Base-by-base conservation (phyloP, 2,113 vertebrate species). In the Vireo altiloquus region DNA sequence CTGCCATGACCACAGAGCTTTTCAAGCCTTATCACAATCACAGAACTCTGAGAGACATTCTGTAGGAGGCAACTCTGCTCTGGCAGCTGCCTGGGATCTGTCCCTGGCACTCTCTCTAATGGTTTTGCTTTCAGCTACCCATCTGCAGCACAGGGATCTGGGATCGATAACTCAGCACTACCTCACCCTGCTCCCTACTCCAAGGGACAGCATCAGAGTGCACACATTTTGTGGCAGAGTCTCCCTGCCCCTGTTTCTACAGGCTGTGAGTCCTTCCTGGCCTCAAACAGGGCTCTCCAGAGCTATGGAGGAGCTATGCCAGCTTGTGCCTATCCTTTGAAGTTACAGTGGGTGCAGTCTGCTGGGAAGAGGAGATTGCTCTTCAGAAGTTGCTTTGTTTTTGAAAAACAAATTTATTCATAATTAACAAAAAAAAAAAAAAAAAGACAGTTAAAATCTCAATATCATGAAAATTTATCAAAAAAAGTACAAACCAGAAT, bases 161-260 rank as follows among this genome's bases (percentile, higher is more conserved):
- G 0, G 33, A 56, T 59, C 33, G 1, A 12, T 33, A 33, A 5
- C 50, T 31, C 76, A 82, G 53, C 60, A 60, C 57, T 27, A 30
- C 27, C 24, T 82, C 60, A 46, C 33, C 33, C 82, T 42, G 33
- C 39, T 60, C 35, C 27, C 30, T 6, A 0, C 6, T 0, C 76
- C 11, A 2, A 49, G 17, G 24, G 14, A 7, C 4, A 40, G 39
- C 6, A 1, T 11, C 65, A 46, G 15, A 5, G 1, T 3, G 8
- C 42, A 15, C 37, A 8, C 7, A 0, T 69, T 52, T 52, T 39
- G 39, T 5, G 42, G 47, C 27, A 11, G 16, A 9, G 11, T 60
- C n/a, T 69, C 35, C 46, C 37, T 19, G 31, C 16, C 53, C 25
- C 30, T 3, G 2, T 19, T 69, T n/a, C 44, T 52, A 14, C 35